Evolutionary conservation across 2,113 vertebrate genomes (phyloP), one percentile per base, ranked within the genome.

Genomic region (Galeopterus variegatus): DNA sequence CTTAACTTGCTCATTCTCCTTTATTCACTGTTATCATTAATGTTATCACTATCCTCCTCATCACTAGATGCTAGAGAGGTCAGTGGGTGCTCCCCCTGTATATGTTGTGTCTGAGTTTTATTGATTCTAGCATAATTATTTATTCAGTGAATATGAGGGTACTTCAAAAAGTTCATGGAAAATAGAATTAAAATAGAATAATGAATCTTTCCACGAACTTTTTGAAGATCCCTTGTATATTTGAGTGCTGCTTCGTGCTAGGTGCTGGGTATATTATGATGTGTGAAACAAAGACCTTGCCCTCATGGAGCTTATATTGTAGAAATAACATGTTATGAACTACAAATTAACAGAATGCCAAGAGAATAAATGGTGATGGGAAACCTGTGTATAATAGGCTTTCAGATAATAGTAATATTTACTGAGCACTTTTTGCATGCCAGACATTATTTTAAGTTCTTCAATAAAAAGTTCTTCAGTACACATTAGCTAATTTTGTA

Each of bases 401-500:
- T 93, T 90, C 52, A 33, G 26, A 26, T 95, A 93, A 64, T 60
- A 88, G 45, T 83, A 93, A 23, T 75, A 67, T 80, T 94, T 93
- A n/a, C 73, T 84, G 56, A 92, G 24, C 24, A 76, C 5, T 94
- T 94, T 62, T 15, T 90, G 2, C 76, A 36, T 94, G 41, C 28
- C 31, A 77, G 65, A 36, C 56, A 91, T 72, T 76, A 33, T 93
- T 93, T 73, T 45, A 65, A 88, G 56, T 52, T 88, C 31, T 92
- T 92, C 48, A 80, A 6, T 88, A 54, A 41, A 41, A 65, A 88
- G 56, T 52, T 88, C 31, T 92, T 92, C 48, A 80, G 6, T n/a
- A 54, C 60, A 54, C 60, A 17, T 70, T 67, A 76, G 11, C 41
- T 75, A 54, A 70, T 73, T 93, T 87, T 41, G 33, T 80, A 14